Evolutionary conservation across 2,888 invertebrate species (phyloP).

Genomic region (Tridacna crocea): DNA sequence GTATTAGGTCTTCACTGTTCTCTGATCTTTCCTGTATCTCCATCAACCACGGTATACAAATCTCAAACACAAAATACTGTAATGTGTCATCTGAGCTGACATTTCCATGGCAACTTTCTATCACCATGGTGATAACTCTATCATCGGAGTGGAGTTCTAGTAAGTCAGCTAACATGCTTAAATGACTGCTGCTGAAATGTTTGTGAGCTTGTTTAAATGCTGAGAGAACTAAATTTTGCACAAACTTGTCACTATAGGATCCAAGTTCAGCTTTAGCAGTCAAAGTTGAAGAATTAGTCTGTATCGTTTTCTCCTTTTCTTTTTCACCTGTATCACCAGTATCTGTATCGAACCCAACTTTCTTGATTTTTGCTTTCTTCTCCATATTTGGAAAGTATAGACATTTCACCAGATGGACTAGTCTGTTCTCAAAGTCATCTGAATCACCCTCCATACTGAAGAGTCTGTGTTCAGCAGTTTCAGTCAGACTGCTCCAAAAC

Average conservation of each 20-base stretch:
- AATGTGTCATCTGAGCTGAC: slow-evolving; percentile 54
- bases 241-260: slow-evolving; percentile 51
- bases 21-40: slow-evolving; percentile 60
- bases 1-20: slow-evolving; percentile 51
- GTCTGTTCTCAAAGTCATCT: slow-evolving; percentile 52
- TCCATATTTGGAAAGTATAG: slow-evolving; percentile 60
- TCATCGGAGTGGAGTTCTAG: slow-evolving; percentile 64
- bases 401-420: slow-evolving; percentile 59
- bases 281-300: slow-evolving; percentile 20
- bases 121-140: slow-evolving; percentile 58
- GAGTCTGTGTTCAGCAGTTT: slow-evolving; percentile 49
- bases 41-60: slow-evolving; percentile 71
- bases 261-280: slow-evolving; percentile 44
- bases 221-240: slow-evolving; percentile 62
- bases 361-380: slow-evolving; percentile 54
- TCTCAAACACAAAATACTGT: slow-evolving; percentile 69
- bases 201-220: slow-evolving; percentile 65
- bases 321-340: slow-evolving; percentile 19
- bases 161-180: slow-evolving; percentile 67
- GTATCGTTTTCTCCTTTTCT: neutral
- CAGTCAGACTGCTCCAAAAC: slow-evolving; percentile 64
- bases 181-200: slow-evolving; percentile 48
- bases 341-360: slow-evolving; percentile 59
- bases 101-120: slow-evolving; percentile 63
- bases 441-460: slow-evolving; percentile 36